Base-by-base conservation (phyloP, 2,888 invertebrate genomes). In the Lasioglossum calceatum region DNA sequence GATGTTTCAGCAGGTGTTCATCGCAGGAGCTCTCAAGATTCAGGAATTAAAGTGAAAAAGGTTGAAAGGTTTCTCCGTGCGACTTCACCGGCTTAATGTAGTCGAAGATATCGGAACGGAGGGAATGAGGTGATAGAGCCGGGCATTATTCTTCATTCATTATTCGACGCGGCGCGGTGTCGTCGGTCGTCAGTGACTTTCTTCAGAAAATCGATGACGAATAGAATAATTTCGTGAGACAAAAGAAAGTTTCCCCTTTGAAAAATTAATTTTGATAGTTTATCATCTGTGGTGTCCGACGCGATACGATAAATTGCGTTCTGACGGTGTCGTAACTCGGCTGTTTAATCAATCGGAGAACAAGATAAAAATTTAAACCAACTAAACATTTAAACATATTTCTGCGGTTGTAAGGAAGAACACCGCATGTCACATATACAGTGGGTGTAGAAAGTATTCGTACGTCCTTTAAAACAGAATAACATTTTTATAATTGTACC, bases 101-200 rank as follows among this genome's bases (percentile, higher is more conserved):
- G 79, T 80, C 85, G 77, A 82, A 85, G 82, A 85, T 87, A 82
- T 85, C 82, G 85, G 78, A n/a, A 76, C 12, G 72, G 36, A 23
- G 16, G 74, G 44, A 72, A 74, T 19, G 71, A 47, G 79, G 67
- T 64, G 82, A 81, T 83, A 73, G 84, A 86, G 75, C 83, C 80
- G 72, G 61, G 76, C 67, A 71, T 87, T 87, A 87, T 88, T 89
- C 84, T 84, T 87, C 87, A 81, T 88, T 88, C 87, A 83, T 89
- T 91, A 89, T 86, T 85, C 87, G 81, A 71, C 73, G 77, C 75
- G 80, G 12, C 84, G 50, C 8, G 16, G 19, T 19, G 58, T n/a
- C 58, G 61, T 61, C n/a, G 61, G 78, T 81, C 76, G 74, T 79
- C 79, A 50, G 42, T 78, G 86, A 91, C 76, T 89, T 89, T 85